These are phyloP conservation scores for Nasonia oneida DNA, from an alignment of 2,888 invertebrate species.

Conservation along the genomic window DNA sequence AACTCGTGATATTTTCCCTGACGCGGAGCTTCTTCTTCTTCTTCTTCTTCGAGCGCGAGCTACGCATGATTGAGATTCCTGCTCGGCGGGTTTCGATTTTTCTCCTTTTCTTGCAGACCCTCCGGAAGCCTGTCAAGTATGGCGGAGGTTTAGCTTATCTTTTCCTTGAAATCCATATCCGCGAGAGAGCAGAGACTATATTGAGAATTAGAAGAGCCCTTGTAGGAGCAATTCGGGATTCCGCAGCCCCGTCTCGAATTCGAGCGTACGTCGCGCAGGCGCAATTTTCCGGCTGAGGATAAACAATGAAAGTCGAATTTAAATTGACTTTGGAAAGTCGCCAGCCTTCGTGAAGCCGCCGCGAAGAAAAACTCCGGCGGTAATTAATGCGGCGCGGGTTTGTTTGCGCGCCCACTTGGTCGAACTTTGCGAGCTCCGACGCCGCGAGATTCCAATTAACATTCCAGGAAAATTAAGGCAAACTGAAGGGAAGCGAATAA, in stretches of 20 bases:
- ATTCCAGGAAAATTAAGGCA: not conserved
- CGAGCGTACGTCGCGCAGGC: too few species aligned
- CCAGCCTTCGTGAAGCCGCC: not conserved
- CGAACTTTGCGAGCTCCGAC: too few species aligned
- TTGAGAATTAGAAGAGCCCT: constrained; percentile 9
- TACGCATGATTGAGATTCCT: not conserved
- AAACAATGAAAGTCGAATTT: not conserved
- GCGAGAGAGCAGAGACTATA: not conserved
- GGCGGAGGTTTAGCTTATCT: not conserved
- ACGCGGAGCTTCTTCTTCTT: not conserved
- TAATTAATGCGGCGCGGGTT: too few species aligned
- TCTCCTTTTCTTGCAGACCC: constrained; percentile 3
- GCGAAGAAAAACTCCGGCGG: not conserved
- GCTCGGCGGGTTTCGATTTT: not conserved
- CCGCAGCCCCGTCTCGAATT: not conserved
- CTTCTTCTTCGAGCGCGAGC: not conserved
- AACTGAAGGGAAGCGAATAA: not conserved
- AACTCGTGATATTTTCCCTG: constrained; percentile 1
- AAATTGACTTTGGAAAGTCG: not conserved
- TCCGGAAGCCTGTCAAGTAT: constrained; percentile 1
- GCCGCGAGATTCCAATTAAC: not conserved
- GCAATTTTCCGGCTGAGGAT: not conserved
- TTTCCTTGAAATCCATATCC: not conserved
- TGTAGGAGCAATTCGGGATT: not conserved
- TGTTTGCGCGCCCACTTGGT: too few species aligned